Base-by-base conservation (phyloP, 2,113 vertebrate genomes). In the Ursus arctos region DNA sequence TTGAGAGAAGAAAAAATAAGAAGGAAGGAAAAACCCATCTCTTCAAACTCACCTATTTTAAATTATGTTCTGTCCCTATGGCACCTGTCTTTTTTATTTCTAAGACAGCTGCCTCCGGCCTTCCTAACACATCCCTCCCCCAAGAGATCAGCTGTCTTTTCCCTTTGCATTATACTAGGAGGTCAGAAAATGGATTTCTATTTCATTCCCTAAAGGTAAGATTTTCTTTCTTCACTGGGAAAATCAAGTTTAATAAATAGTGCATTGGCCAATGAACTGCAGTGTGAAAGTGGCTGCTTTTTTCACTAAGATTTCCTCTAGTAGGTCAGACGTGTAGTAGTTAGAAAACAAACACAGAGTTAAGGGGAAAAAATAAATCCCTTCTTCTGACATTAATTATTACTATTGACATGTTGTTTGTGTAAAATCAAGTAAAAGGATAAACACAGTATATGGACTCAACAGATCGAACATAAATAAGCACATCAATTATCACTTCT, bases 121-220 rank as follows among this genome's bases (percentile, higher is more conserved):
- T 84, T 86, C 63, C 72, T 76, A 80, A 65, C 1, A 51, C 49
- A 14, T 92, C 43, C 18, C 31, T 88, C 67, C 33, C 31, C 82
- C 14, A 36, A 91, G 59, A 90, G 16, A 57, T 22, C 15, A 94
- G 71, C 26, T 93, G 67, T 53, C 74, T 77, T 72, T 55, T 89
- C 24, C 71, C 53, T 69, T 91, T 79, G 49, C 12, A 36, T 77
- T 87, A 74, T 18, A 69, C 13, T 28, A 82, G n/a, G 12, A 84
- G 49, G 63, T 63, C 43, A 96, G 53, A 92, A 94, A 88, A 84
- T 24, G 21, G 26, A 88, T 67, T 95, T 74, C 86, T 61, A 69
- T 28, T 59, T 77, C 61, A 89, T 67, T 87, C 51, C 18, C 53
- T 59, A 19, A 83, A 81, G 69, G 57, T 18, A 94, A 51, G 13